Evolutionary conservation across 1,140 invertebrate genomes (phyloP), one percentile per base, ranked within the genome.

Genomic region (Drosophila funebris): DNA sequence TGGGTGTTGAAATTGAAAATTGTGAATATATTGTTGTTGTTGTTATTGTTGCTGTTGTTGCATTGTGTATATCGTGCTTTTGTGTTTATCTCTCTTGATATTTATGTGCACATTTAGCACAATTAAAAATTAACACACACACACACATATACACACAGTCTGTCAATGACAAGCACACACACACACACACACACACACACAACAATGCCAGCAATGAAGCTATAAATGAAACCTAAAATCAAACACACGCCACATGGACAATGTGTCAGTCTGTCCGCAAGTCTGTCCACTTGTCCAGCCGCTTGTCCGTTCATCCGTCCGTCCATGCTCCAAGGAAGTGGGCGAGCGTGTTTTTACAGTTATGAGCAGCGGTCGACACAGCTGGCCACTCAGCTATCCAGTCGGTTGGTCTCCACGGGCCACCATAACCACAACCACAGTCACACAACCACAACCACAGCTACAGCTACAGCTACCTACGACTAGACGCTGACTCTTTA

Each of bases 41-140:
- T 64, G 37, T 63, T 75, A 7, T 33, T 61, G 27, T 33, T 41
- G 54, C 22, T 67, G 8, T 36, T 61, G 58, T 43, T 46, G 58
- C 22, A 46, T 22, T 56, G 24, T 64, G 18, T 70, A 22, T 73
- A 64, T 73, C 54, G n/a, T n/a, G n/a, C n/a, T n/a, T n/a, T n/a
- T n/a, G n/a, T 64, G 18, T 70, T 31, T 73, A 64, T 73, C 54
- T 66, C 16, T 70, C 37, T 73, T 69, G 54, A 67, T 88, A 82
- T 88, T 85, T 87, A 87, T 85, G 82, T 88, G 83, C 78, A 88
- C 83, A 88, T 89, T 88, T 88, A 88, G 78, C 84, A 89, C 84
- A 88, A 89, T 89, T 89, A 88, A 87, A 88, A 82, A 78, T 87
- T 87, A 87, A 87, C 82, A 76, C 78, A 78, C 62, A 75, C 66